These are phyloP conservation scores for Planococcus citri DNA, from an alignment of 1,140 invertebrate species.

Conservation along the genomic window DNA sequence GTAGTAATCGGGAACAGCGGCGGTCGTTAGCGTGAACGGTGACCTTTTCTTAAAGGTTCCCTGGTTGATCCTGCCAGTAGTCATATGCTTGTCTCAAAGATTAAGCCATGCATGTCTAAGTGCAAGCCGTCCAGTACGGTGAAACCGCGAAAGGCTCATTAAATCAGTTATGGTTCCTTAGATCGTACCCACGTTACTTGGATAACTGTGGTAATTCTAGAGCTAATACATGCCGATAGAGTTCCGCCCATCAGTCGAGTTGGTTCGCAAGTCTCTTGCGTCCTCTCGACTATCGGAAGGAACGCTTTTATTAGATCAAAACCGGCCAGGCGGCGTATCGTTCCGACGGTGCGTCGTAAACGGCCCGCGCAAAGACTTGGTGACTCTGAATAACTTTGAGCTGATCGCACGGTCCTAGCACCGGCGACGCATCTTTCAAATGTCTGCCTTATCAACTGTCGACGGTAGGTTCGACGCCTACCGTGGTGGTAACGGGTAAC, in stretches of 20 bases:
- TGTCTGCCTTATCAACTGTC: slow-evolving; percentile 79
- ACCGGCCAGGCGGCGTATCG: slow-evolving; percentile 34
- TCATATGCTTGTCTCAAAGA: no score
- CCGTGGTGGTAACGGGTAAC: slow-evolving; percentile 70
- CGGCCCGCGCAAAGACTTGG: slow-evolving; percentile 47
- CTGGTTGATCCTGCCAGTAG: no score
- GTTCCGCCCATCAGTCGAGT: no score
- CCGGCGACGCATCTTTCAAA: slow-evolving; percentile 70
- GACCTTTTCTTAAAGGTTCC: no score
- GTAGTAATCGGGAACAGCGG: no score
- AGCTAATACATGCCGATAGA: no score
- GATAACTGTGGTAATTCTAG: no score
- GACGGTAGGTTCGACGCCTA: slow-evolving; percentile 64
- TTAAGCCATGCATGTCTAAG: no score
- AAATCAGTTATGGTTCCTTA: slow-evolving; percentile 61
- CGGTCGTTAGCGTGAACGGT: no score
- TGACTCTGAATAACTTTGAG: slow-evolving; percentile 69
- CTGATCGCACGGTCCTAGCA: slow-evolving; percentile 56
- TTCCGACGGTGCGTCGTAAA: slow-evolving; percentile 20
- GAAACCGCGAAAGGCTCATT: slow-evolving; percentile 70
- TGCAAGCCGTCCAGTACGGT: no score
- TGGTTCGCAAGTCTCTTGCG: not conserved
- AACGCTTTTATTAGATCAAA: slow-evolving; percentile 62
- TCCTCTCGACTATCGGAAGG: slow-evolving; percentile 35
- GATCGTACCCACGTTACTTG: no score